Evolutionary conservation across 2,888 invertebrate genomes (phyloP).

Genomic region (Acanthococcus lagerstroemiae): DNA sequence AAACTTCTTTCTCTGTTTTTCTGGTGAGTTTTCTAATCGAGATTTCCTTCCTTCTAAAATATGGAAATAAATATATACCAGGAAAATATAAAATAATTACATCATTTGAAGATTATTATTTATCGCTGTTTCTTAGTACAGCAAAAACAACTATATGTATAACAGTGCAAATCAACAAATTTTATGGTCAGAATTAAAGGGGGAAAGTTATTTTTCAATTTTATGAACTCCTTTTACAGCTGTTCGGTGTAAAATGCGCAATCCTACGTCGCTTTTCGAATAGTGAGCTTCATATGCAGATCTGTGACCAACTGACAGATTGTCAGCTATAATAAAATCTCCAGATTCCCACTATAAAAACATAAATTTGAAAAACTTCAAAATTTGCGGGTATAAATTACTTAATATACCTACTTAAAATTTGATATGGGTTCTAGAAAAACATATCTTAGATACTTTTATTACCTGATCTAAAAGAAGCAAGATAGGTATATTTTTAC

Average conservation of each 20-base stretch:
- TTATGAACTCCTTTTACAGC: slow-evolving; percentile 38
- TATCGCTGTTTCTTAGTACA: too few species aligned
- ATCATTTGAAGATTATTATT: too few species aligned
- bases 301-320: slow-evolving; percentile 39
- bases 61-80: too few species aligned
- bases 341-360: slow-evolving; percentile 39
- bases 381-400: too few species aligned
- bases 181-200: not conserved
- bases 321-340: slow-evolving; percentile 40
- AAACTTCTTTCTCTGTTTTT: too few species aligned
- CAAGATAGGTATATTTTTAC: slow-evolving; percentile 33
- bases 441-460: not conserved
- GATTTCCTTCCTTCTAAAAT: too few species aligned
- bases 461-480: not conserved
- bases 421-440: slow-evolving; percentile 7
- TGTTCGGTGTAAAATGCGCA: slow-evolving; percentile 39
- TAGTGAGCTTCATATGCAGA: slow-evolving; percentile 38
- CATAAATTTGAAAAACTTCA: too few species aligned
- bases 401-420: too few species aligned
- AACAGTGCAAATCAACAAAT: too few species aligned
- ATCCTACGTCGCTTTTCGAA: slow-evolving; percentile 37
- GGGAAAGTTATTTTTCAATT: slow-evolving; percentile 34
- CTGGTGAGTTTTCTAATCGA: too few species aligned
- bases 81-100: too few species aligned
- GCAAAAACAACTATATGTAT: too few species aligned